A percentile compares a stretch with the other conserved stretches of the same genome.
phyloP scores from a whole-genome alignment of 2,888 invertebrate genomes.

The Branchipolynoe longqiensis region DNA sequence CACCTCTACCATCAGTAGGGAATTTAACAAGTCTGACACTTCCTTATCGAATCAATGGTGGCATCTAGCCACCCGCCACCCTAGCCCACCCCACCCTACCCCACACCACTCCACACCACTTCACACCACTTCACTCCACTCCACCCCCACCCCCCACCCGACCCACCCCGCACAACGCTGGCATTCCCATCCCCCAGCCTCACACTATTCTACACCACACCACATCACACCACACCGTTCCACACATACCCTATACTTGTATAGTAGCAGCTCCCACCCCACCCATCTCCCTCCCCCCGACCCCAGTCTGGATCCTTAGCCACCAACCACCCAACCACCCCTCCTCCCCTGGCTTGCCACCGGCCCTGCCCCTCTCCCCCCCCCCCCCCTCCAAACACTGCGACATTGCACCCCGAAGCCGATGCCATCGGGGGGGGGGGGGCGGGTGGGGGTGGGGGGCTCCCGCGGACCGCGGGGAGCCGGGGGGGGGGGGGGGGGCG shows the following conservation, averaged over 20 bases:
- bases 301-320: too few relatives aligned
- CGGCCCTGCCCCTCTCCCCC: background rate
- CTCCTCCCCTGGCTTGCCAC: background rate
- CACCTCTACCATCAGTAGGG: too few relatives aligned
- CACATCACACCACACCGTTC: background rate
- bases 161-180: background rate
- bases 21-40: too few relatives aligned
- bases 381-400: background rate
- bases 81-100: background rate
- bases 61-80: background rate
- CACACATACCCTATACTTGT: background rate
- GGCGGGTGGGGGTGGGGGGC: too few relatives aligned
- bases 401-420: too few relatives aligned
- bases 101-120: background rate
- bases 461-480: background rate
- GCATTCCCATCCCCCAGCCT: background rate
- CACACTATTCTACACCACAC: background rate
- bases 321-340: background rate
- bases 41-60: too few relatives aligned
- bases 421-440: too few relatives aligned
- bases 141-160: background rate
- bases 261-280: background rate
- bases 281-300: background rate
- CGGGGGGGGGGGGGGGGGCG: background rate
- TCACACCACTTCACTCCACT: background rate